phyloP scores from a whole-genome alignment of 2,113 vertebrate species.

The Clarias macrocephalus region DNA sequence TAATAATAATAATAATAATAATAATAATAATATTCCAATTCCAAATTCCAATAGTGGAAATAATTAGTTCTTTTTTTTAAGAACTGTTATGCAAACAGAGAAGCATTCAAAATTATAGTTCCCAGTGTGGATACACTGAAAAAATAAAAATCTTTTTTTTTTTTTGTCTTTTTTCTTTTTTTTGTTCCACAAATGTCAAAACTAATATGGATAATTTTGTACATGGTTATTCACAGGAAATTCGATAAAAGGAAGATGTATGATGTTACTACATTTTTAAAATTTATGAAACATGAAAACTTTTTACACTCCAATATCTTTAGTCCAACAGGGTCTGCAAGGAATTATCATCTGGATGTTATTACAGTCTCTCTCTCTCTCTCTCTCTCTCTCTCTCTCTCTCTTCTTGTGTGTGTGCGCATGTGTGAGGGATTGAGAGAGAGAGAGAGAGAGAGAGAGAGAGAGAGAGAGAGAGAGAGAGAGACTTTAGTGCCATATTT shows the following conservation, averaged over 20 bases:
- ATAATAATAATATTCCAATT: too few species aligned
- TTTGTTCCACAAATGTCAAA: neutral
- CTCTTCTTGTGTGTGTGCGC: slow-evolving; percentile 12
- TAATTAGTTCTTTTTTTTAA: neutral
- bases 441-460: too few species aligned
- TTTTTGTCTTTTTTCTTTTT: neutral
- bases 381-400: slow-evolving; percentile 40
- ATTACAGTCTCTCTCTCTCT: slow-evolving; percentile 83
- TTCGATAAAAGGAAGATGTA: slow-evolving; percentile 49
- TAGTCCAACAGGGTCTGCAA: slow-evolving; percentile 66
- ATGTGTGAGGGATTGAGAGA: neutral
- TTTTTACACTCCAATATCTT: slow-evolving; percentile 77
- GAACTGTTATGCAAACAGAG: neutral
- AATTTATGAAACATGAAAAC: slow-evolving; percentile 80
- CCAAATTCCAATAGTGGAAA: neutral
- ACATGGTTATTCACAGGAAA: neutral
- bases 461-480: neutral
- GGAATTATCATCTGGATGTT: slow-evolving; percentile 85
- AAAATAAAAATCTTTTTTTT: neutral
- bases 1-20: too few species aligned
- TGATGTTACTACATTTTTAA: slow-evolving; percentile 69
- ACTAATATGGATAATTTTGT: neutral
- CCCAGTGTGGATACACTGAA: neutral
- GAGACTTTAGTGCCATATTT: slow-evolving; percentile 52
- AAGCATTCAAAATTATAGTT: neutral